Base-by-base conservation (phyloP, 92 coral and sea anemone genomes). In the Hydrozoanthus gracilis region DNA sequence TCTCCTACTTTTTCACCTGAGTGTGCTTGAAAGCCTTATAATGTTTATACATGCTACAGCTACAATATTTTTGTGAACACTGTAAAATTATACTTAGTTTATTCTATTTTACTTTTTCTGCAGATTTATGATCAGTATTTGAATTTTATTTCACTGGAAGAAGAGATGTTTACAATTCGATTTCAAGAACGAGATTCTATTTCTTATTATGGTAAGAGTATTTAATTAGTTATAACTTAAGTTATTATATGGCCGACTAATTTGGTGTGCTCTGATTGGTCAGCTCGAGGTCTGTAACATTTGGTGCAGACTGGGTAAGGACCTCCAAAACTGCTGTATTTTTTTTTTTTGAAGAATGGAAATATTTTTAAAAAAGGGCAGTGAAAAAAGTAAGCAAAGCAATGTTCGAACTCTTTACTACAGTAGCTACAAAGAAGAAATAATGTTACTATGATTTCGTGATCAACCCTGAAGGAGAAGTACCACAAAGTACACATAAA, bases 141-240 rank as follows among this genome's bases (percentile, higher is more conserved):
- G 62, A 96, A 96, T 78, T 96, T 93, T 82, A 96, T 96, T 78
- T 96, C 99, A 17, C 84, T 96, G 94, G 99, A 96, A 87, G 99
- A 96, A 87, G 98, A 96, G 86, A 96, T 96, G 99, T 96, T 96
- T 70, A 96, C 99, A 47, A 95, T 93, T 84, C 88, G 99, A 87
- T 95, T 93, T 76, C 99, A 96, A 82, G 98, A 96, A 78, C 87
- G 99, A 69, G 99, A 96, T 82, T 91, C 98, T 4, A 92, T 96
- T 76, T 96, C 99, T 6, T 96, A 96, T 68, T 95, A 96, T 85
- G 99, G 99, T 96, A 86, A 82, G 94, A 39, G 8, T 14, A 11
- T 16, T 12, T n/a, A 3, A 12, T 2, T 56, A 8, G 5, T 6
- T 27, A 3, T 60, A 73, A 48, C 8, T 16, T 11, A 2, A 2